A percentile compares a stretch with the other conserved stretches of the same genome.
Conservation (phyloP, 2,888 invertebrate species). For the Catocala sponsa region DNA sequence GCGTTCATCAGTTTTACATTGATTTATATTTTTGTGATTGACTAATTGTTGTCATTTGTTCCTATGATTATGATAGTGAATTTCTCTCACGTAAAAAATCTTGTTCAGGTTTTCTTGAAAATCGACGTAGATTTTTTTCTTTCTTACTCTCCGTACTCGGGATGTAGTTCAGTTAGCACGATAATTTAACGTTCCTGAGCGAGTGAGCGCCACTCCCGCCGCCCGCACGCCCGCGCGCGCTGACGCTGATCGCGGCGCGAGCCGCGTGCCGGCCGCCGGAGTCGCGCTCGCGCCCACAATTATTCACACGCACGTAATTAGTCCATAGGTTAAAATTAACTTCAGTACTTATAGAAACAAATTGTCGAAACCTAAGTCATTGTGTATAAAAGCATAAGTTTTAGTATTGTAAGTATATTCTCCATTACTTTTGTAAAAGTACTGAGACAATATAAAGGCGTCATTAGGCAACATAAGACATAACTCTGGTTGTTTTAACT, state of each 20-base stretch:
- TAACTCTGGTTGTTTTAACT: slow-evolving; percentile 78
- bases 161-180: slow-evolving; percentile 69
- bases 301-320: slow-evolving; percentile 82
- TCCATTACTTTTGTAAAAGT: slow-evolving; percentile 84
- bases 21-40: slow-evolving; percentile 83
- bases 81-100: slow-evolving; percentile 72
- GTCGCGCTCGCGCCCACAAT: slow-evolving; percentile 62
- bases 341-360: slow-evolving; percentile 87
- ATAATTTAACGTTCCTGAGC: slow-evolving; percentile 70
- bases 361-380: slow-evolving; percentile 88
- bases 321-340: slow-evolving; percentile 79
- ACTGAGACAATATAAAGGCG: slow-evolving; percentile 80
- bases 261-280: slow-evolving; percentile 52
- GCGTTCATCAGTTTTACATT: slow-evolving; percentile 81
- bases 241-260: not conserved
- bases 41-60: slow-evolving; percentile 86
- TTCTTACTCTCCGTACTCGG: slow-evolving; percentile 68
- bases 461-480: slow-evolving; percentile 83
- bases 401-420: slow-evolving; percentile 84
- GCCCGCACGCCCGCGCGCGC: slow-evolving; percentile 35
- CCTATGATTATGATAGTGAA: slow-evolving; percentile 84
- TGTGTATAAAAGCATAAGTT: slow-evolving; percentile 87
- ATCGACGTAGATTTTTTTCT: slow-evolving; percentile 83
- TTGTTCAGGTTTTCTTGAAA: slow-evolving; percentile 86
- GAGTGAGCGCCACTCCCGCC: slow-evolving; percentile 58